These are phyloP conservation scores for Lutraria rhynchaena DNA, from an alignment of 1,140 invertebrate genomes.

Conservation along the genomic window DNA sequence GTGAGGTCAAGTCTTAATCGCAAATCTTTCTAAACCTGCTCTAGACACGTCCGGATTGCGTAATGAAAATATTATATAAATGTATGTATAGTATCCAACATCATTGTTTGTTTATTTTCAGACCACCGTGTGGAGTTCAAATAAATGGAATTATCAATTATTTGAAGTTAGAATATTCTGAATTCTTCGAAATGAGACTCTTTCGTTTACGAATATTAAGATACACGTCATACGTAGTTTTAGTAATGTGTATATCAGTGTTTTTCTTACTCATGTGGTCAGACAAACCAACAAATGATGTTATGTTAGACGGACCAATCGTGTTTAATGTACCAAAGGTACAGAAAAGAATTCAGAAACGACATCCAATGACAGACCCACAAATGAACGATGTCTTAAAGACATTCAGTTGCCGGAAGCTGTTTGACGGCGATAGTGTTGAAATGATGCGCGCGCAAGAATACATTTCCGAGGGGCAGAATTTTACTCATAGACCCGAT, in stretches of 20 bases:
- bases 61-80: too few relatives aligned
- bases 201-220: background rate
- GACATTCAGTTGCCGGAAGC: slow-evolving; percentile 17
- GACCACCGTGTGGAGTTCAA: too few relatives aligned
- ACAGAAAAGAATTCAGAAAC: background rate
- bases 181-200: background rate
- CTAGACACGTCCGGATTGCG: too few relatives aligned
- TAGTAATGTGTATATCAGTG: slow-evolving; percentile 4
- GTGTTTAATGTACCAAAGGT: background rate
- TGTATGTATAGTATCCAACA: too few relatives aligned
- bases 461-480: background rate
- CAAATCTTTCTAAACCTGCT: too few relatives aligned
- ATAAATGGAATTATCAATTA: too few relatives aligned
- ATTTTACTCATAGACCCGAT: background rate
- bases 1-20: too few relatives aligned
- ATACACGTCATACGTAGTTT: background rate
- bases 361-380: background rate
- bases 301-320: slow-evolving; percentile 18
- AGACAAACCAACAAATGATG: background rate
- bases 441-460: background rate
- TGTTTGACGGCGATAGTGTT: slow-evolving; percentile 9
- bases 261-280: slow-evolving; percentile 17
- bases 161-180: background rate
- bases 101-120: too few relatives aligned
- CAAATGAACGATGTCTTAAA: background rate